Conservation (phyloP, 2,797 vertebrate species). For the Rhinella marina region DNA sequence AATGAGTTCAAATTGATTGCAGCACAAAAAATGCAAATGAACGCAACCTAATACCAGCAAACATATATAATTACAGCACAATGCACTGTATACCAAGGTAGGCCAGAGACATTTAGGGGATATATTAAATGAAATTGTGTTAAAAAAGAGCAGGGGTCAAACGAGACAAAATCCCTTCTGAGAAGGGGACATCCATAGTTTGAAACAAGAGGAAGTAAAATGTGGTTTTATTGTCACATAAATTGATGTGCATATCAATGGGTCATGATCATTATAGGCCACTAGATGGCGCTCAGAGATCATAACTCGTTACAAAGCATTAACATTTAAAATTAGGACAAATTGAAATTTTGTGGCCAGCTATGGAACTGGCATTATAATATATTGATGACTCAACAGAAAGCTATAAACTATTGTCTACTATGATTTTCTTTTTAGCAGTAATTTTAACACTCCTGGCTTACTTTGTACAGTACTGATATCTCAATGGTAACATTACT, state of each 20-base stretch:
- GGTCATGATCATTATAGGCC: not conserved
- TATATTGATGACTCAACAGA: conserved; percentile 3
- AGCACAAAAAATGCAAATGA: not conserved
- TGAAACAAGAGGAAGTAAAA: not conserved
- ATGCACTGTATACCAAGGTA: not conserved
- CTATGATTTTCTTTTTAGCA: not conserved
- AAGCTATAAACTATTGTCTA: not conserved
- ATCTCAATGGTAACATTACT: not conserved
- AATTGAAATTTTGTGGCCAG: not conserved
- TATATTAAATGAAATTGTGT: not conserved
- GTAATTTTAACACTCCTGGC: not conserved
- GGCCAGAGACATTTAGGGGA: not conserved
- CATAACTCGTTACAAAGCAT: not conserved
- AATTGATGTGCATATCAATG: not conserved
- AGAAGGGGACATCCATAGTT: not conserved
- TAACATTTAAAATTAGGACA: not conserved
- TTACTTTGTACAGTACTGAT: not conserved
- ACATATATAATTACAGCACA: not conserved
- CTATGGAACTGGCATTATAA: conserved; percentile 12
- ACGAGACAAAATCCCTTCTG: not conserved
- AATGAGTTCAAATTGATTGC: not conserved
- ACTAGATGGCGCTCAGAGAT: conserved; percentile 39
- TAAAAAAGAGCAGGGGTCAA: not conserved
- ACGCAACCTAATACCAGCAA: not conserved
- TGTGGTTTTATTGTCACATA: not conserved